Percentiles rank a stretch among this genome's conserved stretches.
Evolutionary conservation across 2,888 invertebrate species (phyloP).

Genomic region (Brachyptera risi): DNA sequence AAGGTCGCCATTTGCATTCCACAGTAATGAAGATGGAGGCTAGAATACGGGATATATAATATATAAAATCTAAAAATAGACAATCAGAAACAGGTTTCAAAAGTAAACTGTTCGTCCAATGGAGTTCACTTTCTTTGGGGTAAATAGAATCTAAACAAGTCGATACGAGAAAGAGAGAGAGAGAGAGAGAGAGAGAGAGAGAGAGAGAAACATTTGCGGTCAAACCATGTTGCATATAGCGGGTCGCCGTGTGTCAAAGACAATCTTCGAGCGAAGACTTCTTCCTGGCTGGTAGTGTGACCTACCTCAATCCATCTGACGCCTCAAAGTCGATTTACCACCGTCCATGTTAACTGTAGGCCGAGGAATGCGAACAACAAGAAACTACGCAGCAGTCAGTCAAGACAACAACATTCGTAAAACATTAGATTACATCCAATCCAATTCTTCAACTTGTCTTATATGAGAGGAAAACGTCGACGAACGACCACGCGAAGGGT

Average conservation of each 20-base stretch:
- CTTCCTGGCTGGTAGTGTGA: constrained; percentile 3
- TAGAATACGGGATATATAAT: constrained; percentile 16
- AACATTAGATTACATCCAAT: no score
- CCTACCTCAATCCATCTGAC: not conserved
- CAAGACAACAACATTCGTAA: no score
- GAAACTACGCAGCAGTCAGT: no score
- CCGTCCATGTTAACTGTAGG: no score
- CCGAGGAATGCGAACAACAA: no score
- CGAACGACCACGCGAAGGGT: no score
- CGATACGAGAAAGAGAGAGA: not conserved
- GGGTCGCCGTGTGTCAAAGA: no score
- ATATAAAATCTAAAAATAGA: constrained; percentile 16
- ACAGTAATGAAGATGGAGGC: constrained; percentile 7
- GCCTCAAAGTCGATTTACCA: no score
- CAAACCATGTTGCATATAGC: no score
- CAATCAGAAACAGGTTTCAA: constrained; percentile 19
- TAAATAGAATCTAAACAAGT: constrained; percentile 11
- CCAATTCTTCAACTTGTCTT: no score
- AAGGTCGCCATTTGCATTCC: constrained; percentile 22
- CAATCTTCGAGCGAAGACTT: not conserved
- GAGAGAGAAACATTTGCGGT: not conserved
- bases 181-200: not conserved
- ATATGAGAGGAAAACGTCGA: no score
- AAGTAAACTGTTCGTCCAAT: constrained; percentile 8
- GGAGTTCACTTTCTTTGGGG: constrained; percentile 24